Evolutionary conservation across 2,113 vertebrate species (phyloP).

Genomic region (Bos taurus): ARS-UCD2.0 NC_037334.1:90379501-90380000

Average conservation of each 20-base stretch:
- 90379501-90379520: neutral
- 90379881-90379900: neutral
- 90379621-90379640: slow-evolving; percentile 60
- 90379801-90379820: slow-evolving; percentile 41
- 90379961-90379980: neutral
- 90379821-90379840: slow-evolving; percentile 36
- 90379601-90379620: slow-evolving; percentile 34
- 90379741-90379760: slow-evolving; percentile 37
- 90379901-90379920: neutral
- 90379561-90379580: neutral
- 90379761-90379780: slow-evolving; percentile 47
- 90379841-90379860: slow-evolving; percentile 29
- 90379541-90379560: neutral
- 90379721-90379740: slow-evolving; percentile 60
- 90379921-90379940: neutral
- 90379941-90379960: neutral
- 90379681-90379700: slow-evolving; percentile 56
- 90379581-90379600: slow-evolving; percentile 31
- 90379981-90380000: neutral
- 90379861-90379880: neutral
- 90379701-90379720: slow-evolving; percentile 66
- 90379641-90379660: slow-evolving; percentile 65
- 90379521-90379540: neutral
- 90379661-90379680: slow-evolving; percentile 56
- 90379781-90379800: slow-evolving; percentile 67